Evolutionary conservation across 2,888 invertebrate species (phyloP).

Genomic region (Coleophora deauratella): DNA sequence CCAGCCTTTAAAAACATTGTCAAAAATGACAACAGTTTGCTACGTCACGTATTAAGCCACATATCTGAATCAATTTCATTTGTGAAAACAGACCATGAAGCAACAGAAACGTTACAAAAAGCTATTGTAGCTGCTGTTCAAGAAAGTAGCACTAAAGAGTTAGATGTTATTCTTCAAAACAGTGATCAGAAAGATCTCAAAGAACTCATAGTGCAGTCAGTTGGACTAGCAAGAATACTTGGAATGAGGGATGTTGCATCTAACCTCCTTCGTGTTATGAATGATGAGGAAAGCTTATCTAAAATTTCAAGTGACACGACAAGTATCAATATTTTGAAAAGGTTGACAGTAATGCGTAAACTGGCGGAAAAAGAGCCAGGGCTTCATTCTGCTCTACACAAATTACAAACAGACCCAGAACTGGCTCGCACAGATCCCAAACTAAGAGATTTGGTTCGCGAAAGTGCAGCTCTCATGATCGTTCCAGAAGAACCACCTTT

Average conservation of each 20-base stretch:
- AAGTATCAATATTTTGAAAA: constrained; percentile 78
- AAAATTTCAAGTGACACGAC: constrained; percentile 74
- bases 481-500: constrained; percentile 76
- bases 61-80: constrained; percentile 76
- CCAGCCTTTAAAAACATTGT: constrained; percentile 79
- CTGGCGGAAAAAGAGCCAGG: constrained; percentile 79
- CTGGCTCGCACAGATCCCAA: constrained; percentile 80
- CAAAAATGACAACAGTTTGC: constrained; percentile 73
- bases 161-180: constrained; percentile 70
- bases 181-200: constrained; percentile 58
- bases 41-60: constrained; percentile 74
- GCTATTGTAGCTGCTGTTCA: constrained; percentile 79
- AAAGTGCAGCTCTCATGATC: constrained; percentile 81
- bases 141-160: constrained; percentile 74
- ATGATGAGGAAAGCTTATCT: constrained; percentile 71
- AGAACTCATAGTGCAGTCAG: constrained; percentile 75
- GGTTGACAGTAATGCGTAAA: constrained; percentile 81
- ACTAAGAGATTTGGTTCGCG: constrained; percentile 79
- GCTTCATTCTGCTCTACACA: constrained; percentile 74
- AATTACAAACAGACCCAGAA: constrained; percentile 78
- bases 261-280: constrained; percentile 66
- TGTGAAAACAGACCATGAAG: constrained; percentile 77
- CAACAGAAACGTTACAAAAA: constrained; percentile 77
- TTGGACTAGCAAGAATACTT: constrained; percentile 79
- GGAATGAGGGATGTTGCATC: constrained; percentile 78